Evolutionary conservation across 2,888 invertebrate genomes (phyloP).

Genomic region (Thecophora atra): DNA sequence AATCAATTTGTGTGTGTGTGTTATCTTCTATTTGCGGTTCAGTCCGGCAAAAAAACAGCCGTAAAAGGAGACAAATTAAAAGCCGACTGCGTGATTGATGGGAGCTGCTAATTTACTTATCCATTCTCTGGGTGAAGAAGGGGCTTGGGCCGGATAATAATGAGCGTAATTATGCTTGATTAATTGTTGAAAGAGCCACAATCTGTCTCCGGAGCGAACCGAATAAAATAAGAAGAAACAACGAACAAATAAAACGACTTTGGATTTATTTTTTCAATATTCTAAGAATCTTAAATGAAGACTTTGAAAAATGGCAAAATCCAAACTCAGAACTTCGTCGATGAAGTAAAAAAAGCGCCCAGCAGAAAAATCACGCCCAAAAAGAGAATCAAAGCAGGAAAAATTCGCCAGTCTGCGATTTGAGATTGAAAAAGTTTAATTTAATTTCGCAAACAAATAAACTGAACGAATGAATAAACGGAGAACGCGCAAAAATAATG

Average conservation of each 20-base stretch:
- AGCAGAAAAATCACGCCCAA: background rate
- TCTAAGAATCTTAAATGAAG: constrained; percentile 14
- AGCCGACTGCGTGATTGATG: constrained; percentile 25
- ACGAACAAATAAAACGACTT: background rate
- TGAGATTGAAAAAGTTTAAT: constrained; percentile 51
- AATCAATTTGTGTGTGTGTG: too few relatives aligned
- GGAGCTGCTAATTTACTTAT: background rate
- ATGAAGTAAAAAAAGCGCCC: background rate
- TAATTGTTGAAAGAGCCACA: constrained; percentile 56
- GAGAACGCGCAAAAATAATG: constrained; percentile 28
- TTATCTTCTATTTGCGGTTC: too few relatives aligned
- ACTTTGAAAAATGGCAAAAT: constrained; percentile 1
- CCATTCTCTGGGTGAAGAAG: too few relatives aligned
- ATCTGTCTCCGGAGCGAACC: background rate
- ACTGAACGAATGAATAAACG: constrained; percentile 20
- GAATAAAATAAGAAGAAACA: background rate
- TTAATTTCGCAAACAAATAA: constrained; percentile 47
- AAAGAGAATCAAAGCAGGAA: background rate
- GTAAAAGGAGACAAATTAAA: constrained; percentile 21
- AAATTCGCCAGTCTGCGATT: constrained; percentile 45
- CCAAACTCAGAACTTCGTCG: too few relatives aligned
- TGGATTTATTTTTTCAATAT: background rate
- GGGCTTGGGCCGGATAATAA: background rate
- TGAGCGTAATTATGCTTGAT: constrained; percentile 59
- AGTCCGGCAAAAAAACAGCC: background rate